Evolutionary conservation across 2,797 vertebrate genomes (phyloP).

Genomic region (Poecilia velifera): DNA sequence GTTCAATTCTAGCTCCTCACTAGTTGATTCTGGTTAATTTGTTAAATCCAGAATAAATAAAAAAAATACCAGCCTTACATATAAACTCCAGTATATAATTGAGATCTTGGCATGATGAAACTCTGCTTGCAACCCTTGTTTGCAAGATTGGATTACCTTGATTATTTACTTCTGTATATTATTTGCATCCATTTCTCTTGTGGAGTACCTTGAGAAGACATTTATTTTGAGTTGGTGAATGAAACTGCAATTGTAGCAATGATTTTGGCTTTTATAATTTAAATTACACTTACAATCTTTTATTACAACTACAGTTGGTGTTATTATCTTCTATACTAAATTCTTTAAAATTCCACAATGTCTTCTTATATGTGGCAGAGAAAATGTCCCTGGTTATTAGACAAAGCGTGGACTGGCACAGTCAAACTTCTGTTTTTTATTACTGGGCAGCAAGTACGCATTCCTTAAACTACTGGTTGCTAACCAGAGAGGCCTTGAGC

Average conservation of each 20-base stretch:
- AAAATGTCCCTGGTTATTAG: not conserved
- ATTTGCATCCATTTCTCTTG: not conserved
- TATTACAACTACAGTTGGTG: not conserved
- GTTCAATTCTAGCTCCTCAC: not conserved
- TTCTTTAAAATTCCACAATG: not conserved
- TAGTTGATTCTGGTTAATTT: not conserved
- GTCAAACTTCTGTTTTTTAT: not conserved
- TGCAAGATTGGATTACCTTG: not conserved
- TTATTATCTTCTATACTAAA: not conserved
- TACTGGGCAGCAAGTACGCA: not conserved
- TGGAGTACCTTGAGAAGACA: not conserved
- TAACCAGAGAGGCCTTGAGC: not conserved
- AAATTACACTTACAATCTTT: not conserved
- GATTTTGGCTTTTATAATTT: not conserved
- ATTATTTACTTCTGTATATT: not conserved
- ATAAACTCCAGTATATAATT: not conserved
- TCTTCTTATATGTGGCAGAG: not conserved
- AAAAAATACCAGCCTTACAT: not conserved
- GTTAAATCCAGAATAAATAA: not conserved
- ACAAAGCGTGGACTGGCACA: not conserved
- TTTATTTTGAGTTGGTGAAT: not conserved
- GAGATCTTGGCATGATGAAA: not conserved
- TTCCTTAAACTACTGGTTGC: not conserved
- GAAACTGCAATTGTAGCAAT: not conserved
- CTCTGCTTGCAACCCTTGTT: not conserved